phyloP scores from a whole-genome alignment of 2,797 vertebrate species.

The Pygocentrus nattereri region DNA sequence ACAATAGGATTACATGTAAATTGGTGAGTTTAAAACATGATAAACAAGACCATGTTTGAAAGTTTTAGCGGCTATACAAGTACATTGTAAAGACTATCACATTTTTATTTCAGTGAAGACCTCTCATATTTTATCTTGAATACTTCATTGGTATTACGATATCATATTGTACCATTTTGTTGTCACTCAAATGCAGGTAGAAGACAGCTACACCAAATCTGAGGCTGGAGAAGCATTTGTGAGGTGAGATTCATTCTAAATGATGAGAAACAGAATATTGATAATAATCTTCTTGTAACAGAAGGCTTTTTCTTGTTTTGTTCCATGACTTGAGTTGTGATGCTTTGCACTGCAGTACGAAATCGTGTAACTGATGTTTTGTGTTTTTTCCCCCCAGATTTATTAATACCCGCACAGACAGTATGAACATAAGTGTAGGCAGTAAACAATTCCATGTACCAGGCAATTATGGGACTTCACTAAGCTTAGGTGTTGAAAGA shows the following conservation, averaged over 20 bases:
- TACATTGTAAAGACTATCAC: neutral
- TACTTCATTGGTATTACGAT: neutral
- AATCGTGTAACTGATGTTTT: neutral
- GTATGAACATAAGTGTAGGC: slow-evolving; percentile 78
- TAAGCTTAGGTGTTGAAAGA: slow-evolving; percentile 69
- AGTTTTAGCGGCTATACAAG: neutral
- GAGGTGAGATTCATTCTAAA: slow-evolving; percentile 66
- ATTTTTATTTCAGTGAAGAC: neutral
- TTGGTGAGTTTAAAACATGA: slow-evolving; percentile 79
- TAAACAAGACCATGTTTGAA: neutral
- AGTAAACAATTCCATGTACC: slow-evolving; percentile 60
- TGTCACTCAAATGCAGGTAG: slow-evolving; percentile 63
- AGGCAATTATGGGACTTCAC: slow-evolving; percentile 73
- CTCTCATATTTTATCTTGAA: neutral
- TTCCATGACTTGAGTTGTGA: neutral
- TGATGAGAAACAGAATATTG: neutral
- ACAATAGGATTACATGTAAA: slow-evolving; percentile 65
- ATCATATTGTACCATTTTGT: slow-evolving; percentile 1
- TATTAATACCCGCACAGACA: slow-evolving; percentile 80
- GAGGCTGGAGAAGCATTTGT: slow-evolving; percentile 70
- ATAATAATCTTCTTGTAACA: neutral
- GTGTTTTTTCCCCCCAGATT: slow-evolving; percentile 79
- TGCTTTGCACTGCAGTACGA: neutral
- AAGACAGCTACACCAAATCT: slow-evolving; percentile 74
- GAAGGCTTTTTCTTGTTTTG: slow-evolving; percentile 11